Percentiles rank a stretch among this genome's conserved stretches.
Conservation (phyloP, 1,140 invertebrate species). For the Archegozetes longisetosus region DNA sequence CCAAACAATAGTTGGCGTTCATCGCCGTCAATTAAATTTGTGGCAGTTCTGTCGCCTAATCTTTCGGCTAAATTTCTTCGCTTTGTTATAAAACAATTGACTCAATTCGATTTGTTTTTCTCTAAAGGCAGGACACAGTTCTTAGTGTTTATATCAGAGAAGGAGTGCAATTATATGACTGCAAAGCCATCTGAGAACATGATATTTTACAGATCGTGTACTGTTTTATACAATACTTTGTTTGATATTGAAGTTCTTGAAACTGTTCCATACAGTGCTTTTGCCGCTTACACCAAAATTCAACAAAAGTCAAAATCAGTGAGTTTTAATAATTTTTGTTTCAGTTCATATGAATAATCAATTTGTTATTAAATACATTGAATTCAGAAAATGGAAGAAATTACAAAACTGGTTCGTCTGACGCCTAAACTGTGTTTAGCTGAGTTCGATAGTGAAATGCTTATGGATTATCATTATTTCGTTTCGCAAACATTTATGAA, state of each 20-base stretch:
- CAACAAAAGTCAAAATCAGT: neutral
- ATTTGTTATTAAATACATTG: neutral
- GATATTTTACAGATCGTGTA: neutral
- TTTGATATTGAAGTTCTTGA: neutral
- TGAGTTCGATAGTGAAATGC: neutral
- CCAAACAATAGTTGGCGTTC: neutral
- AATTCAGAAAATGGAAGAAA: neutral
- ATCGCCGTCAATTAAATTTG: neutral
- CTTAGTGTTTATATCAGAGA: neutral
- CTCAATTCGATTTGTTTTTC: neutral
- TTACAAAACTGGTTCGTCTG: neutral
- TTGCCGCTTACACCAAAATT: neutral
- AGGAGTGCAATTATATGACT: neutral
- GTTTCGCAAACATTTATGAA: neutral
- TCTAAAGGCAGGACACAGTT: neutral
- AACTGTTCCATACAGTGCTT: neutral
- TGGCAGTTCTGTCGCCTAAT: neutral
- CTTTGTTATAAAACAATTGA: neutral
- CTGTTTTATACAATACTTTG: neutral
- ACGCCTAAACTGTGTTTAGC: neutral
- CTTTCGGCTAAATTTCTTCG: neutral
- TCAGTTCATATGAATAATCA: neutral
- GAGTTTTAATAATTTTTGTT: neutral
- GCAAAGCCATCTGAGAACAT: neutral
- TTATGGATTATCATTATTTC: neutral